Percentiles rank a stretch among this genome's conserved stretches.
These are phyloP conservation scores for Nebria salina DNA, from an alignment of 2,888 invertebrate species.

Conservation along the genomic window DNA sequence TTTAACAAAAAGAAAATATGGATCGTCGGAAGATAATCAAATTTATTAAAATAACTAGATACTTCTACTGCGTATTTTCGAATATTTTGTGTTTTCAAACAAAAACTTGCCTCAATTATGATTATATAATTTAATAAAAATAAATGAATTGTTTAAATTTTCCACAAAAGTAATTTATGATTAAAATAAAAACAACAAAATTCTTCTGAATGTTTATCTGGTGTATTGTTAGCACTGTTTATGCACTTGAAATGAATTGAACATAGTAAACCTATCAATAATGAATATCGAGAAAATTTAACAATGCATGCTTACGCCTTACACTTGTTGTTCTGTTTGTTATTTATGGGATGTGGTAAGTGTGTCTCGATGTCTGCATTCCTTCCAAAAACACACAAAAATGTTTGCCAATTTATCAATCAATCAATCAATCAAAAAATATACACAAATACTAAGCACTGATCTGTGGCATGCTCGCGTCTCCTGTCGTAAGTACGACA, in stretches of 20 bases:
- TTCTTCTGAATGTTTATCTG: background rate
- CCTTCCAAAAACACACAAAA: constrained; percentile 15
- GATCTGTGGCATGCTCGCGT: constrained; percentile 7
- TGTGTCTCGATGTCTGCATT: constrained; percentile 19
- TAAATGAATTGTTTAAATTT: too few relatives aligned
- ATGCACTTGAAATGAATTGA: background rate
- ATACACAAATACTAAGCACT: constrained; percentile 10
- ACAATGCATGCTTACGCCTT: constrained; percentile 14
- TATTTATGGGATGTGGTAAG: constrained; percentile 31
- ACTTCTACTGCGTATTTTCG: too few relatives aligned
- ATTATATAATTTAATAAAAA: too few relatives aligned
- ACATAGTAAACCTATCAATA: background rate
- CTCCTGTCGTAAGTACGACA: constrained; percentile 17
- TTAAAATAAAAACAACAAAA: background rate
- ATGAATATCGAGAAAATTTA: background rate
- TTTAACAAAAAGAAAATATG: too few relatives aligned
- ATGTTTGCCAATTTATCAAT: constrained; percentile 9
- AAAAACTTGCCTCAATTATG: too few relatives aligned
- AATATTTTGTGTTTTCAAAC: too few relatives aligned
- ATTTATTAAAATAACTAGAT: too few relatives aligned
- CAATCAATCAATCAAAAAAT: constrained; percentile 2
- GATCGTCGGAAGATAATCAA: too few relatives aligned
- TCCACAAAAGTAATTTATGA: too few relatives aligned
- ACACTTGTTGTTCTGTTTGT: constrained; percentile 13
- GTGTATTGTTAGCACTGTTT: background rate